Evolutionary conservation across 2,888 invertebrate species (phyloP).

Genomic region (Lepidocyrtinus sp.): DNA sequence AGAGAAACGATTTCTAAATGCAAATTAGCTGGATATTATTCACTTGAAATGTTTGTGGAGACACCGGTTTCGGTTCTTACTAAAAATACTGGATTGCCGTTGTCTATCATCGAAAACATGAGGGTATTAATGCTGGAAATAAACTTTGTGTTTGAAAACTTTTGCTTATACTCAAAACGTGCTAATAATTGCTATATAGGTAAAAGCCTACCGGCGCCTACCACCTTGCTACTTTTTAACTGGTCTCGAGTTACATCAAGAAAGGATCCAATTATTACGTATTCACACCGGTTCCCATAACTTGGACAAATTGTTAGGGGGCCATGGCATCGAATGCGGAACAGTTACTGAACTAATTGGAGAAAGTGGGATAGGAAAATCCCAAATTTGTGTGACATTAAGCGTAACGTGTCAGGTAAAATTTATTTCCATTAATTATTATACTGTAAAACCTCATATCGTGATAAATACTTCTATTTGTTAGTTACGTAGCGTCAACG

Average conservation of each 20-base stretch:
- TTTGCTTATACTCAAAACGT: too few relatives aligned
- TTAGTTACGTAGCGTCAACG: neutral
- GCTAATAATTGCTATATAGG: neutral
- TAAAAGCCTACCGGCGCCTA: neutral
- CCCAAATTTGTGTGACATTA: neutral
- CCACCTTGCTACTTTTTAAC: neutral
- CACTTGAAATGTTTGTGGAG: too few relatives aligned
- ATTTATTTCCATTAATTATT: neutral
- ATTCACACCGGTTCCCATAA: neutral
- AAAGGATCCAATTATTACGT: neutral
- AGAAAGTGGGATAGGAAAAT: neutral
- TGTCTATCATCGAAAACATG: too few relatives aligned
- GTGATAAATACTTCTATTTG: neutral
- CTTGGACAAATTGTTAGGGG: neutral
- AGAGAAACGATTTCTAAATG: too few relatives aligned
- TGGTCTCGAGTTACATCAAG: neutral
- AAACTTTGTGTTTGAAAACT: too few relatives aligned
- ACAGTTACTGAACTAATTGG: neutral
- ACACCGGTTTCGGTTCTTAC: too few relatives aligned
- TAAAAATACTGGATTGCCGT: too few relatives aligned
- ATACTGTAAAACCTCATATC: neutral
- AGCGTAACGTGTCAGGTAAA: neutral
- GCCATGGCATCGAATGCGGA: neutral
- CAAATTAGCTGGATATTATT: too few relatives aligned
- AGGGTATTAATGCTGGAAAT: too few relatives aligned